Percentiles rank a stretch among this genome's conserved stretches.
phyloP scores from a whole-genome alignment of 2,113 vertebrate species.

The Cephalopholis sonnerati region DNA sequence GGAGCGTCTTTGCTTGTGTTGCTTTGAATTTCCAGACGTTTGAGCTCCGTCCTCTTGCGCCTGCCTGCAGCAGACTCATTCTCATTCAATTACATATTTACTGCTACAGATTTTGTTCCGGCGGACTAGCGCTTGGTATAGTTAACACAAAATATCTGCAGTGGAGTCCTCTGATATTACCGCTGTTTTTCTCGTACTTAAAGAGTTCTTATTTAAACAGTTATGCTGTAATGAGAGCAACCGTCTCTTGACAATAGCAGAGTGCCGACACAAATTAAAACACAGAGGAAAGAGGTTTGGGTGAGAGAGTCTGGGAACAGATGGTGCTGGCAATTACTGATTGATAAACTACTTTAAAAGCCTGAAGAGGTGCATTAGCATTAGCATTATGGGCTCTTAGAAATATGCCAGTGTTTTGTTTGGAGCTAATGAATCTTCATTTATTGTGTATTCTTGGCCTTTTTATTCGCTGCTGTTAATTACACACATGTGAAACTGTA shows the following conservation, averaged over 20 bases:
- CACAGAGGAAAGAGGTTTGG: constrained; percentile 43
- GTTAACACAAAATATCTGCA: constrained; percentile 31
- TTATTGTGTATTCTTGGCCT: constrained; percentile 25
- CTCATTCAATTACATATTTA: constrained; percentile 3
- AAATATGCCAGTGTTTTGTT: constrained; percentile 41
- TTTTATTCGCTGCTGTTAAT: constrained; percentile 37
- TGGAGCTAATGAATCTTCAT: constrained; percentile 20
- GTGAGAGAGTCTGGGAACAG: constrained; percentile 57
- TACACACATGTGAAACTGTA: constrained; percentile 19
- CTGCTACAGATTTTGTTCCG: constrained; percentile 12
- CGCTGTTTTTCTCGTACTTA: constrained; percentile 34
- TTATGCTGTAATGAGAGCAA: constrained; percentile 42
- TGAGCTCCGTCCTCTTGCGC: constrained; percentile 17
- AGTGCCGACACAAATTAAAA: constrained; percentile 47
- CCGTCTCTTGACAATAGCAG: constrained; percentile 50
- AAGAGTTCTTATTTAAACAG: constrained; percentile 46
- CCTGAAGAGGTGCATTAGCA: constrained; percentile 59
- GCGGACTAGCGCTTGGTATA: not conserved
- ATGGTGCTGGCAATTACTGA: constrained; percentile 61
- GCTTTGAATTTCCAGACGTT: constrained; percentile 6
- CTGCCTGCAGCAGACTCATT: constrained; percentile 5
- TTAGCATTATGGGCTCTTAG: constrained; percentile 41
- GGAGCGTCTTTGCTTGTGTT: not conserved
- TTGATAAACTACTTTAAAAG: constrained; percentile 60
- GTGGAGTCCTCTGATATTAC: constrained; percentile 16